Evolutionary conservation across 2,888 invertebrate species (phyloP).

Genomic region (Meghimatium bilineatum): DNA sequence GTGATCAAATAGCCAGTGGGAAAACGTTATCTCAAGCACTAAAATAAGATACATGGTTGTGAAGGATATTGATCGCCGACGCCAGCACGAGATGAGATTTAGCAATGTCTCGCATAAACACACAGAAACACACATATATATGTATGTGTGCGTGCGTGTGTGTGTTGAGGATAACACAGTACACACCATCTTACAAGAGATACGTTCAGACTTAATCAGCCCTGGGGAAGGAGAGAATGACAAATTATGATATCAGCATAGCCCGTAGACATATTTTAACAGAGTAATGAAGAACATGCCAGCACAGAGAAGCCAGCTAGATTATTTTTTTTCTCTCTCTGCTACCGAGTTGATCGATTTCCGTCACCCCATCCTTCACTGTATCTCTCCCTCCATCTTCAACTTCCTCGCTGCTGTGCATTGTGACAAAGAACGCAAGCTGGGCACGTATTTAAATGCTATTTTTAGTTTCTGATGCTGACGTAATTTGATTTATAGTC

Average conservation of each 20-base stretch:
- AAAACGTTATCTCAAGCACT: too few species aligned
- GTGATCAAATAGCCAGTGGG: too few species aligned
- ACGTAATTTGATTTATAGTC: not conserved
- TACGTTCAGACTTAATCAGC: too few species aligned
- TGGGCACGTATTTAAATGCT: not conserved
- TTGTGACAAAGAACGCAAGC: not conserved
- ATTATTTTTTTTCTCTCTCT: conserved; percentile 21
- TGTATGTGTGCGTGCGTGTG: too few species aligned
- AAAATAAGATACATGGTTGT: too few species aligned
- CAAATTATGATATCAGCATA: not conserved
- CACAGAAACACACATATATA: too few species aligned
- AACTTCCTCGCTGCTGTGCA: not conserved
- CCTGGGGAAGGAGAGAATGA: not conserved
- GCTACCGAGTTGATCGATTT: conserved; percentile 18
- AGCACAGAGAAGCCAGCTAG: not conserved
- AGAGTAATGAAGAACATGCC: not conserved
- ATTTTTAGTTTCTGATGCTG: conserved; percentile 23
- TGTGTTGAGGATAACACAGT: too few species aligned
- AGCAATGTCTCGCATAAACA: too few species aligned
- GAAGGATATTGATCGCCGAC: too few species aligned
- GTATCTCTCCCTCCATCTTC: not conserved
- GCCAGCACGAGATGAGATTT: too few species aligned
- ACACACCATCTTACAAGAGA: too few species aligned
- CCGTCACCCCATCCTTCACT: conserved; percentile 17
- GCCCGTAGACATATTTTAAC: not conserved